Conservation (phyloP, 2,888 invertebrate genomes). For the Nasonia oneida region DNA sequence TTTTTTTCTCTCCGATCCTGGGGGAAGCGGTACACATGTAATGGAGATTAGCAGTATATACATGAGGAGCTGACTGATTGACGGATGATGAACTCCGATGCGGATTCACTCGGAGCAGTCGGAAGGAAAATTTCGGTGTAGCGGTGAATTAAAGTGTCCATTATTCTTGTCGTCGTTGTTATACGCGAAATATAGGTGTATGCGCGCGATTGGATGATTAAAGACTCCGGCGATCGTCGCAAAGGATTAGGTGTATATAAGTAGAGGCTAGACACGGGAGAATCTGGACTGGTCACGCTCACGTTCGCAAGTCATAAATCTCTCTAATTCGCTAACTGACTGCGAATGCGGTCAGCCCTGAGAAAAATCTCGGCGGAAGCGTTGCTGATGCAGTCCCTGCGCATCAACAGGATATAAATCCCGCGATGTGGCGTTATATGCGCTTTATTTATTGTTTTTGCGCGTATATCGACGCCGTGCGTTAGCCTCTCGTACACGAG, state of each 20-base stretch:
- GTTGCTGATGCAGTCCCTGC: not conserved
- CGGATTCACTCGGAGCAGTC: constrained; percentile 25
- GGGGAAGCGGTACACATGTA: not conserved
- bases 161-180: constrained; percentile 33
- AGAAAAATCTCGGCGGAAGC: constrained; percentile 46
- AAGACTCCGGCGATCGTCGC: constrained; percentile 49
- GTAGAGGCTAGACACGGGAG: constrained; percentile 62
- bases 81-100: constrained; percentile 43
- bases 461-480: too few relatives aligned
- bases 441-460: constrained; percentile 10
- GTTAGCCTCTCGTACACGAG: too few relatives aligned
- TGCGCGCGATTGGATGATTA: constrained; percentile 57
- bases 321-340: constrained; percentile 72
- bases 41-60: constrained; percentile 1
- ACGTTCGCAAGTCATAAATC: constrained; percentile 73
- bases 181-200: not conserved
- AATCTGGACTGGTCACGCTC: constrained; percentile 67
- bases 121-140: not conserved
- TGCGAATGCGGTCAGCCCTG: constrained; percentile 49
- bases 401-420: constrained; percentile 44
- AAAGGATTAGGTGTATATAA: constrained; percentile 43
- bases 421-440: constrained; percentile 2
- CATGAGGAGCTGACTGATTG: constrained; percentile 32
- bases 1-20: constrained; percentile 39
- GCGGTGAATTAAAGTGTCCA: not conserved